Base-by-base conservation (phyloP, 2,888 invertebrate species). In the Nemoura dubitans region DNA sequence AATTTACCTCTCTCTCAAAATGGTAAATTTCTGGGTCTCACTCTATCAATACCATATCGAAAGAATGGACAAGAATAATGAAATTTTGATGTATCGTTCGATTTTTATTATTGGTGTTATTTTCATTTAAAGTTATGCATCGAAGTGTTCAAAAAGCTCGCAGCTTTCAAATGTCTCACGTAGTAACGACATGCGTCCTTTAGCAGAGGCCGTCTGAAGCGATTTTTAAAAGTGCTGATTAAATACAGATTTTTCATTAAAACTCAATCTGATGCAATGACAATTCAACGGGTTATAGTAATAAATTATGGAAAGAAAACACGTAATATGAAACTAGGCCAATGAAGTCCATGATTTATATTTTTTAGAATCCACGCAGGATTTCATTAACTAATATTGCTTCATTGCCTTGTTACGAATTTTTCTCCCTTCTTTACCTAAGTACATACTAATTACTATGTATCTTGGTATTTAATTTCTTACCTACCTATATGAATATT, bases 291-390 rank as follows among this genome's bases (percentile, higher is more conserved):
- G 21, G 59, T 59, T 59, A 2, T 59, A 59, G 59, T 59, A 21
- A 59, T 59, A 59, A 59, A 59, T 59, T 59, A 59, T 59, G 59
- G 59, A 59, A 59, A 59, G 59, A 59, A 59, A 59, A 59, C 59
- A 21, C 2, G 59, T 59, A 1, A 59, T 7, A 59, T 21, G 59
- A 59, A 59, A 59, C 59, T 59, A 59, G 59, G 59, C 59, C 59
- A 59, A 21, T 59, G 59, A 59, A 59, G 3, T 10, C 14, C 59
- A 59, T 7, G 36, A 36, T 36, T 7, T 10, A 59, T 59, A 59
- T 59, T 59, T 59, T 59, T 59, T 59, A 21, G 59, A 59, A 21
- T 59, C 14, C 21, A 21, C 21, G 2, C 59, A 21, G 3, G 59
- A 59, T 59, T 59, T 59, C 21, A 59, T 59, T 59, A 21, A 59